Evolutionary conservation across 2,888 invertebrate species (phyloP).

Genomic region (Cataglyphis altisquamis): DNA sequence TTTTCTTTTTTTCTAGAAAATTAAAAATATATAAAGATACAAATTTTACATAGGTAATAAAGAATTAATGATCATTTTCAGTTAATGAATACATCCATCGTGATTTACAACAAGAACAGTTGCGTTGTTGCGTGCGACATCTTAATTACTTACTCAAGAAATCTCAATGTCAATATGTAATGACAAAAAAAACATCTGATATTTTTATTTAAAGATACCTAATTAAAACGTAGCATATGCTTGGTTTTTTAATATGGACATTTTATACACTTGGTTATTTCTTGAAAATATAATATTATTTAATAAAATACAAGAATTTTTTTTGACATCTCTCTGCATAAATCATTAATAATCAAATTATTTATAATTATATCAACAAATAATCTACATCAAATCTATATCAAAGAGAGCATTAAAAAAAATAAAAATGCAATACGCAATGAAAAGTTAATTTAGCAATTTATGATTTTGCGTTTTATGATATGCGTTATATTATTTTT

Average conservation of each 20-base stretch:
- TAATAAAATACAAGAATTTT: background rate
- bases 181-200: background rate
- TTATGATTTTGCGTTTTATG: background rate
- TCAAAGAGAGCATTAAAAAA: background rate
- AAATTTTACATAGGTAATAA: background rate
- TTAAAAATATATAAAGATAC: background rate
- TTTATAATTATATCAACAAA: background rate
- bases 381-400: background rate
- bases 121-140: slow-evolving; percentile 3
- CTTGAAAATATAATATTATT: background rate
- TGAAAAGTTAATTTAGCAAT: slow-evolving; percentile 1
- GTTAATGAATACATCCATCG: slow-evolving; percentile 1
- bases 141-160: slow-evolving; percentile 27
- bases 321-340: background rate
- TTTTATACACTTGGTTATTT: background rate
- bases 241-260: background rate
- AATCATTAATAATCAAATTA: background rate
- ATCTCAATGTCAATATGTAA: slow-evolving; percentile 10
- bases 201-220: background rate
- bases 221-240: background rate
- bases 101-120: slow-evolving; percentile 13
- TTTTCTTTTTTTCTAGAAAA: background rate
- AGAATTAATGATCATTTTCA: background rate
- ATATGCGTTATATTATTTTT: background rate
- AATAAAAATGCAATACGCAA: background rate